Base-by-base conservation (phyloP, 64 coral and sea anemone species). In the Dendronephthya gigantea region DNA sequence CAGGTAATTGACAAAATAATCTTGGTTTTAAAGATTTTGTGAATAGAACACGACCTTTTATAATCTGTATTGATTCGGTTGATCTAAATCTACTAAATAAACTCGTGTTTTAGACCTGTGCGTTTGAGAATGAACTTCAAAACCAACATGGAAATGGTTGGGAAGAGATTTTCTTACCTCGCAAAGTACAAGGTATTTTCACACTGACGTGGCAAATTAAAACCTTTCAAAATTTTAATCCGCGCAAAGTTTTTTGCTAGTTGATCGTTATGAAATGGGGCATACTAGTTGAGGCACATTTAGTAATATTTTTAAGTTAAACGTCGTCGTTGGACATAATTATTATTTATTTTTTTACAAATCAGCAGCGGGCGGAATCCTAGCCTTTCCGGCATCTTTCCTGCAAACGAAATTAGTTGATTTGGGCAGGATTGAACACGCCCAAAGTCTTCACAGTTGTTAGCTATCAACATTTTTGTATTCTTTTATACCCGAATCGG, bases 71-170 rank as follows among this genome's bases (percentile, higher is more conserved):
- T 23, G n/a, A 23, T 41, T 82, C 5, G n/a, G 7, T 5, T 81
- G 33, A 14, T 55, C n/a, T n/a, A n/a, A n/a, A n/a, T n/a, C n/a
- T n/a, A n/a, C n/a, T 34, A 36, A 7, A 30, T 15, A 7, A 28
- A 1, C 0, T 25, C 32, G 34, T 33, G 33, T 74, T 72, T 17
- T 40, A 96, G 94, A 36, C 94, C 94, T 50, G 94, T 96, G 27
- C 79, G 94, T 16, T 51, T 93, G 68, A 72, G 84, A 36, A 83
- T 96, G 91, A 88, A 93, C 82, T 89, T 96, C n/a, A 92, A 93
- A 72, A 93, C 91, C 1, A 96, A 96, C 75, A 96, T 96, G 94
- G 85, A 82, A 13, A 87, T 96, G 91, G n/a, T 90, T 48, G 94
- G 94, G 38, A 85, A 90, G 66, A 88, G 94, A 84, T 82, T 84